phyloP scores from a whole-genome alignment of 1,140 invertebrate genomes.

The Zelostemma sp. region DNA sequence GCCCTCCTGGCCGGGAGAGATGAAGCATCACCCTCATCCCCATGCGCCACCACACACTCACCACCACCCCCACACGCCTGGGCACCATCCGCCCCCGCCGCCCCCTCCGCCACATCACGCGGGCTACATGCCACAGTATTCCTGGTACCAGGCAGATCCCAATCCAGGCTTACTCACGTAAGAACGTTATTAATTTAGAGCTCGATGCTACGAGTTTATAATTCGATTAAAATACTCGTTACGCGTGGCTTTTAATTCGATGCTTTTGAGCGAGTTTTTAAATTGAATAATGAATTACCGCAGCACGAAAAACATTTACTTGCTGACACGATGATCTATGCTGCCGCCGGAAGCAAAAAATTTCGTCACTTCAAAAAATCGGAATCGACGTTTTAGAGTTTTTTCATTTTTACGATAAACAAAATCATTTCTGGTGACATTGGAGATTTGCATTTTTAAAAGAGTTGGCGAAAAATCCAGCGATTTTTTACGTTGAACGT shows the following conservation, averaged over 20 bases:
- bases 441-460: no score
- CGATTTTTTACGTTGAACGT: no score
- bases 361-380: no score
- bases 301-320: no score
- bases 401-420: no score
- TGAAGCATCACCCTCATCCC: constrained; percentile 76
- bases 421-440: no score
- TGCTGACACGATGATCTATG: no score
- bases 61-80: constrained; percentile 73
- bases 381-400: no score
- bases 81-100: constrained; percentile 72
- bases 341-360: no score
- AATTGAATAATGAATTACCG: no score
- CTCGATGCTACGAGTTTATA: background rate
- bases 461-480: no score
- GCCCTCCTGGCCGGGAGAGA: constrained; percentile 77
- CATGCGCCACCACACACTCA: constrained; percentile 73
- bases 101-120: constrained; percentile 68
- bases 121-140: constrained; percentile 81
- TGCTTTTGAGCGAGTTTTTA: constrained; percentile 11
- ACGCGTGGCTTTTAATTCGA: constrained; percentile 18
- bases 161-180: constrained; percentile 81
- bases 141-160: constrained; percentile 81
- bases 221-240: constrained; percentile 5
- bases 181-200: constrained; percentile 63